These are phyloP conservation scores for Diceros bicornis DNA, from an alignment of 2,797 vertebrate genomes.

Conservation along the genomic window DNA sequence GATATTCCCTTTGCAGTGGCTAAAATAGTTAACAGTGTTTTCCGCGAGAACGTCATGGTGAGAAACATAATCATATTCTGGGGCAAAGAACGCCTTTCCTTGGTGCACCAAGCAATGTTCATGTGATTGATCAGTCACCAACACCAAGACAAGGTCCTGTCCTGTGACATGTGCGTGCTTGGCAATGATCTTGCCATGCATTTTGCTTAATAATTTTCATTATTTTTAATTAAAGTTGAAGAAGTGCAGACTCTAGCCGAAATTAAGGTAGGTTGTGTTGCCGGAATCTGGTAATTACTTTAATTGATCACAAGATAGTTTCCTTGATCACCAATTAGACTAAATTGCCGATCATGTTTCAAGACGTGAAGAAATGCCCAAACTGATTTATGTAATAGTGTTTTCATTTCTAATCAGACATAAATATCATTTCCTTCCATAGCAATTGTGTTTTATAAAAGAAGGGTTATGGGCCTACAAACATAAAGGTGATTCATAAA, in stretches of 20 bases:
- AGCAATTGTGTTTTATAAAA: conserved; percentile 90
- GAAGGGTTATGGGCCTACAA: conserved; percentile 90
- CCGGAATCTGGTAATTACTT: conserved; percentile 99
- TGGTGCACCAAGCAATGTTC: conserved; percentile 80
- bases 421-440: conserved; percentile 92
- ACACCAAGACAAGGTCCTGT: conserved; percentile 78
- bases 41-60: conserved; percentile 38
- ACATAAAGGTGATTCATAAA: conserved; percentile 92
- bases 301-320: conserved; percentile 99
- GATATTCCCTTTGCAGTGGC: background rate
- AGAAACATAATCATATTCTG: conserved; percentile 61
- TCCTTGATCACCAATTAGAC: conserved; percentile 99
- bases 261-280: conserved; percentile 98
- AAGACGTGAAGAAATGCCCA: conserved; percentile 93
- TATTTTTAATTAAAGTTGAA: conserved; percentile 97
- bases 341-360: conserved; percentile 97
- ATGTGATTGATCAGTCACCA: conserved; percentile 85
- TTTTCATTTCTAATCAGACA: conserved; percentile 93
- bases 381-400: conserved; percentile 93
- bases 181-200: conserved; percentile 92
- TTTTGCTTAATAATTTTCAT: conserved; percentile 95
- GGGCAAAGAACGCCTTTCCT: conserved; percentile 66
- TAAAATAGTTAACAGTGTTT: conserved; percentile 36
- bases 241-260: conserved; percentile 94
- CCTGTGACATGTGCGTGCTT: conserved; percentile 87